Evolutionary conservation across 2,888 invertebrate genomes (phyloP).

Genomic region (Spilarctia lutea): DNA sequence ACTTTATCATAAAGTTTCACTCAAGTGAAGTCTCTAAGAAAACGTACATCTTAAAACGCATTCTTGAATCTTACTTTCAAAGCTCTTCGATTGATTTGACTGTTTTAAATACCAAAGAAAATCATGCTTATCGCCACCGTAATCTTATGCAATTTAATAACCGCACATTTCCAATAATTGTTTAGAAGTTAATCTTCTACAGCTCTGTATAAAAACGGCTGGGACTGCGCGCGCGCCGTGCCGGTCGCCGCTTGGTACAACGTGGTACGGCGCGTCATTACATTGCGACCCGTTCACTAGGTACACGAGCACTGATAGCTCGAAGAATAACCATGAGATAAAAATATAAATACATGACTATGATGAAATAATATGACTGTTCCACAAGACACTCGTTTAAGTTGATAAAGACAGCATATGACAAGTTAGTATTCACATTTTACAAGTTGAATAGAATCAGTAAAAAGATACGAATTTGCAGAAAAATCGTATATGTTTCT

Average conservation of each 20-base stretch:
- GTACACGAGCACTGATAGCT: constrained; percentile 30
- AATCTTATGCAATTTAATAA: constrained; percentile 43
- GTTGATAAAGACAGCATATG: neutral
- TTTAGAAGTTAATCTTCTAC: constrained; percentile 59
- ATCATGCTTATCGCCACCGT: constrained; percentile 27
- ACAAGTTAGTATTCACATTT: neutral
- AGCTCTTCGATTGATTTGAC: neutral
- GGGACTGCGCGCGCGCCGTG: constrained; percentile 59
- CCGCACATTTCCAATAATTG: constrained; percentile 59
- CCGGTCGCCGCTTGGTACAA: constrained; percentile 75
- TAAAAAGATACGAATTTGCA: no score
- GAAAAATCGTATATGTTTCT: no score
- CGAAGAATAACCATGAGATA: constrained; percentile 5
- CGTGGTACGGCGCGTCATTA: constrained; percentile 60
- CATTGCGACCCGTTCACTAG: constrained; percentile 40
- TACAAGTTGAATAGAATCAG: neutral
- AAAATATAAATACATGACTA: constrained; percentile 10
- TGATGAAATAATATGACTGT: constrained; percentile 15
- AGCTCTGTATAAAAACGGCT: constrained; percentile 65
- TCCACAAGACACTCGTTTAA: neutral
- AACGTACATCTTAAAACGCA: neutral
- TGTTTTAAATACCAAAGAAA: neutral
- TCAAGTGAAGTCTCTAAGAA: neutral
- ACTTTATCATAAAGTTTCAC: neutral
- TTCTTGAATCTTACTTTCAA: neutral